Conservation (phyloP, 2,113 vertebrate genomes). For the Charina bottae region DNA sequence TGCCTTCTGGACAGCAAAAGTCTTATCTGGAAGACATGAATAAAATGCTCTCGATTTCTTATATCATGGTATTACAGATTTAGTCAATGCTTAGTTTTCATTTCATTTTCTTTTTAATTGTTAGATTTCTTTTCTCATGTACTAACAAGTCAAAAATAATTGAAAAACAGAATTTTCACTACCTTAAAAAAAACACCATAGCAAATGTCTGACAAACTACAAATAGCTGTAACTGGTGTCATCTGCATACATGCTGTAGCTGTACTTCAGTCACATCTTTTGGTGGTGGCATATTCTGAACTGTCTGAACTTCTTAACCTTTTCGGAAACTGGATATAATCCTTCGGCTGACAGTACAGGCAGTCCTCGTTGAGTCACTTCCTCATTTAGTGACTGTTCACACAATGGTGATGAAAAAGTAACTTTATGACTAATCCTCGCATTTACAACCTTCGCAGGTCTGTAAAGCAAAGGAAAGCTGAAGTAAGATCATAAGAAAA, state of each 20-base stretch:
- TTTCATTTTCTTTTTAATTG: constrained; percentile 9
- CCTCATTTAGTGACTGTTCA: too few relatives aligned
- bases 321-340: neutral
- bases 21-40: neutral
- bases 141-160: neutral
- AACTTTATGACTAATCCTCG: too few relatives aligned
- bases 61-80: neutral
- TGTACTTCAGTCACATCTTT: neutral
- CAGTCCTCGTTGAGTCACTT: too few relatives aligned
- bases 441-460: neutral
- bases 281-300: neutral
- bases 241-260: neutral
- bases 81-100: neutral
- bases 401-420: too few relatives aligned
- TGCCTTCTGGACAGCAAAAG: neutral
- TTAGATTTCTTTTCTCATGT: neutral
- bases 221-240: neutral
- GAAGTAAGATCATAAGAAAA: neutral
- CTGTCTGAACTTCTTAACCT: neutral
- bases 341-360: neutral
- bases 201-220: neutral
- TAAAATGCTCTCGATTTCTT: neutral
- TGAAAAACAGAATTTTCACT: neutral
- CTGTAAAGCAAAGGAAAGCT: neutral
- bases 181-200: neutral